These are phyloP conservation scores for Phyllotreta striolata DNA, from an alignment of 2,888 invertebrate genomes.

Conservation along the genomic window DNA sequence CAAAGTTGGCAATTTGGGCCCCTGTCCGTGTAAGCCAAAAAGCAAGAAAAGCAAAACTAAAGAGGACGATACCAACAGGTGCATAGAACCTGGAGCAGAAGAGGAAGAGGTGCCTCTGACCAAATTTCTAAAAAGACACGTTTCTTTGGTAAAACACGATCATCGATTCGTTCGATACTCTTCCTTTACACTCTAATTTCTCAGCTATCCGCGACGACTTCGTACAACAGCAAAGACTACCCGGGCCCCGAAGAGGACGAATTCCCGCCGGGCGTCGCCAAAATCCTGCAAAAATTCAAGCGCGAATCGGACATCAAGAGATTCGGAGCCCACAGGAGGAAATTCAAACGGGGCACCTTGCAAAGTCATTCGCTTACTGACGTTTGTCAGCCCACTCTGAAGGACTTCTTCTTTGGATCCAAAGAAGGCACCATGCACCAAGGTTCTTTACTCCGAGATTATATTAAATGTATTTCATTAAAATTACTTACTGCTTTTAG, in stretches of 20 bases:
- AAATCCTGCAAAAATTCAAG: conserved; percentile 56
- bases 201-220: conserved; percentile 54
- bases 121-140: conserved; percentile 53
- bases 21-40: conserved; percentile 27
- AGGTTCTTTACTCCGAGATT: conserved; percentile 13
- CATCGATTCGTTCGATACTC: not conserved
- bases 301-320: conserved; percentile 56
- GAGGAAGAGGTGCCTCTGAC: conserved; percentile 44
- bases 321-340: conserved; percentile 46
- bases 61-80: conserved; percentile 26
- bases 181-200: conserved; percentile 16
- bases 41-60: conserved; percentile 35
- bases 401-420: conserved; percentile 57
- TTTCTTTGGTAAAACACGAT: conserved; percentile 48
- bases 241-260: conserved; percentile 31
- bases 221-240: conserved; percentile 52
- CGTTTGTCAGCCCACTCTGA: conserved; percentile 53
- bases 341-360: conserved; percentile 56
- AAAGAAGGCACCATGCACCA: conserved; percentile 53
- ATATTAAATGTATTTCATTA: not conserved
- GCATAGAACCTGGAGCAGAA: conserved; percentile 14
- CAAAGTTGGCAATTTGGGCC: conserved; percentile 34
- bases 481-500: conserved; percentile 41
- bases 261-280: conserved; percentile 25
- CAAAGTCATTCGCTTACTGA: conserved; percentile 60